Conservation (phyloP, 1,140 invertebrate species). For the Papilio polytes region DNA sequence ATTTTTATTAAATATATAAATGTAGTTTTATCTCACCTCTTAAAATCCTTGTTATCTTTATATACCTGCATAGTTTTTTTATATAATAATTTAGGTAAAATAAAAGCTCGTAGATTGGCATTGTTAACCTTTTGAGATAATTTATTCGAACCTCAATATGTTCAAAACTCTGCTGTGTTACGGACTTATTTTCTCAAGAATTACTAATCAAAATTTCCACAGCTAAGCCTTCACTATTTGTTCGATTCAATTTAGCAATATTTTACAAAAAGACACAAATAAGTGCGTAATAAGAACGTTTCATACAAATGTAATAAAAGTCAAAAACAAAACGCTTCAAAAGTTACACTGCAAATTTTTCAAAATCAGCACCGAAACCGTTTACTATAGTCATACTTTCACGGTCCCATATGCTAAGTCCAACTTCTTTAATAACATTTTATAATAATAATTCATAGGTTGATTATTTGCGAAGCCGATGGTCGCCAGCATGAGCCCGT, state of each 20-base stretch:
- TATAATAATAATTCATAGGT: conserved; percentile 79
- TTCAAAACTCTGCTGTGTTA: conserved; percentile 1
- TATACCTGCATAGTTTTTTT: too few species aligned
- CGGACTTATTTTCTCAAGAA: background rate
- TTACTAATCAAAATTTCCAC: background rate
- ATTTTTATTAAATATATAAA: background rate
- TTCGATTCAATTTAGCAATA: background rate
- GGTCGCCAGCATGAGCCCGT: conserved; percentile 78
- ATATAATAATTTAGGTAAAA: background rate
- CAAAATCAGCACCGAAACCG: conserved; percentile 13
- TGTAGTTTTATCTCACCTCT: background rate
- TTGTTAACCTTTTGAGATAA: background rate
- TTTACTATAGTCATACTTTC: conserved; percentile 59
- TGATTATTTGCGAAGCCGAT: conserved; percentile 81
- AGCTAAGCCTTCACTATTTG: conserved; percentile 4
- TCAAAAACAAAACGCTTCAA: conserved; percentile 16
- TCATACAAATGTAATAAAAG: conserved; percentile 15
- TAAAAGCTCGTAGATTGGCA: background rate
- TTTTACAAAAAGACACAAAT: background rate
- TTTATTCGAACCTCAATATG: background rate
- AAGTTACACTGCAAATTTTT: conserved; percentile 10
- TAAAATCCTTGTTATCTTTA: too few species aligned
- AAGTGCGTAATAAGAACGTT: background rate
- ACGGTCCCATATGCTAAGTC: conserved; percentile 68
- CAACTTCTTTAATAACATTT: conserved; percentile 75